Evolutionary conservation across 2,797 vertebrate genomes (phyloP), one percentile per base, ranked within the genome.

Genomic region (Lagorchestes hirsutus): DNA sequence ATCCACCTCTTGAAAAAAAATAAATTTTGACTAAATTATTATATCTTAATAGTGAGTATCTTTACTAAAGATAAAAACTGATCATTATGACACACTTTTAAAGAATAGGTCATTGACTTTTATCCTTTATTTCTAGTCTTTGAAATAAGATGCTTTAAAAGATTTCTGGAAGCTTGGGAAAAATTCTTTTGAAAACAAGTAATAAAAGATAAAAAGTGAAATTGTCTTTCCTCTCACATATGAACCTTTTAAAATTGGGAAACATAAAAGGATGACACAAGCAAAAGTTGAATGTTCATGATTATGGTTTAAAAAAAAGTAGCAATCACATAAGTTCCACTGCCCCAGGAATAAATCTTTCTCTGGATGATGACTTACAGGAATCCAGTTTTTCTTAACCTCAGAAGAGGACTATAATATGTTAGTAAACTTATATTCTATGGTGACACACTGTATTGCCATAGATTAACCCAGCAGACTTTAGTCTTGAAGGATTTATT

Each of bases 401-500:
- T 98, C 97, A 95, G 94, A 98, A 98, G 50, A 91, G 97, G 31
- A 94, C 94, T 92, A 92, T 95, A 98, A 97, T 98, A 98, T 97
- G 97, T 98, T 97, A 98, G 96, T 96, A 98, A 98, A 97, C 18
- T 82, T 95, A 93, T 58, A 97, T 91, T 96, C 90, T 59, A 10
- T 95, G 91, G 62, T 98, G 97, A 97, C 97, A 97, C 95, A 59
- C 34, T 96, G 90, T 59, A 52, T 97, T 98, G 95, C 92, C 50
- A 62, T 87, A 97, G 96, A 95, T 96, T 98, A 98, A 97, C 67
- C 94, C 16, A 96, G 93, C 91, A 97, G 67, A 52, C 28, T 97
- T 97, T 82, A 97, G n/a, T 95, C 96, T 62, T 94, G 95, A 98
- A 98, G 94, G 94, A 98, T 95, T 97, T 98, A 97, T 97, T 97